Evolutionary conservation across 2,113 vertebrate genomes (phyloP), one percentile per base, ranked within the genome.

Genomic region (Cynocephalus volans): DNA sequence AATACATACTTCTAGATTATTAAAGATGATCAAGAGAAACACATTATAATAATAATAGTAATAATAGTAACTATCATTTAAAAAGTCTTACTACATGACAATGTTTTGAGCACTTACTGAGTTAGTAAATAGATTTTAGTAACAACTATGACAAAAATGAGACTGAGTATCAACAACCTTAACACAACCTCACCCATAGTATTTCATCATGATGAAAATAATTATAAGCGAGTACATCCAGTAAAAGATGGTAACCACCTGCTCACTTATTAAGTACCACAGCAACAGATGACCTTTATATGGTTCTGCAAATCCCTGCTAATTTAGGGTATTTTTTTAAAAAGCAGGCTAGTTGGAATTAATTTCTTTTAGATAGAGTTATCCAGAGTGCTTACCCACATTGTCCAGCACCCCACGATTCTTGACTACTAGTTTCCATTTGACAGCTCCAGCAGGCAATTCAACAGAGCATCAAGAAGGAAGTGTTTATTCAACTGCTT

Each of bases 401-500:
- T 14, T 72, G 17, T 82, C 75, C 75, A 89, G 41, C 21, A 95
- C 33, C 93, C 85, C 69, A 70, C 86, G 69, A 91, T 41, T 58
- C 72, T 69, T 73, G 72, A 95, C 81, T 83, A 73, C 48, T 88
- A 89, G 48, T 48, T 95, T 14, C 82, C 72, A 90, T 73, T 15
- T 88, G 81, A 97, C 67, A 96, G 88, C 91, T 93, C 56, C 15
- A 96, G 28, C 23, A n/a, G 19, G 87, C 69, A 88, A 72, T 28
- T 92, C 70, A 95, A 79, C 62, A 97, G 85, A 93, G 80, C 76
- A 88, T 72, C 69, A 95, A 95, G 64, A 62, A 97, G 92, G 54
- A 93, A 95, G 75, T 77, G 21, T 60, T 90, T 82, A 73, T 64
- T 84, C 89, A 96, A 88, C 70, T 91, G 60, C 88, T 91, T 76